phyloP scores from a whole-genome alignment of 2,797 vertebrate genomes.

The Rhinatrema bivittatum region DNA sequence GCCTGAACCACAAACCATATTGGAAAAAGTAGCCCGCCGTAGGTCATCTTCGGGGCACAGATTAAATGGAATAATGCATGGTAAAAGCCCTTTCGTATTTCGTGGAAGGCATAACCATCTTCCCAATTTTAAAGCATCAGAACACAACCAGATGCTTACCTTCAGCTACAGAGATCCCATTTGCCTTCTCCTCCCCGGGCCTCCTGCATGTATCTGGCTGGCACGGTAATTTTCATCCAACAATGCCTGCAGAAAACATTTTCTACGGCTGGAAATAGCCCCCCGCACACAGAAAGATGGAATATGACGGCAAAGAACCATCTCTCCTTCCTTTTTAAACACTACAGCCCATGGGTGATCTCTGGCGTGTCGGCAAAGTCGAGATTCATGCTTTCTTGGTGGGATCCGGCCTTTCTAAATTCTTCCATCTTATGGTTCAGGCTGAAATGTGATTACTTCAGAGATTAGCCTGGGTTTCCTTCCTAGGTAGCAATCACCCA shows the following conservation, averaged over 20 bases:
- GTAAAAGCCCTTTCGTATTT: too few species aligned
- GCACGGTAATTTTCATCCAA: slow-evolving; percentile 31
- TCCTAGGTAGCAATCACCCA: too few species aligned
- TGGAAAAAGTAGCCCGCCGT: slow-evolving; percentile 31
- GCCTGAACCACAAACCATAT: slow-evolving; percentile 26
- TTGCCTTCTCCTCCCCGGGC: slow-evolving; percentile 32
- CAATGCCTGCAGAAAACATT: slow-evolving; percentile 28
- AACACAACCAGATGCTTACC: slow-evolving; percentile 29
- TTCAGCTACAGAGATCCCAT: slow-evolving; percentile 36
- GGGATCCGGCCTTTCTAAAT: too few species aligned
- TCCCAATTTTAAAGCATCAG: slow-evolving; percentile 30
- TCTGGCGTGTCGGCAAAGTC: too few species aligned
- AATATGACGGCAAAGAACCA: too few species aligned
- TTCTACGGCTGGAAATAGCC: slow-evolving; percentile 17
- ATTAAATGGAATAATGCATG: slow-evolving; percentile 43
- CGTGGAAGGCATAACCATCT: slow-evolving; percentile 28
- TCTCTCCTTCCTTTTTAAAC: too few species aligned
- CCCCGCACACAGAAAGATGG: too few species aligned
- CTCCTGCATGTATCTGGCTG: slow-evolving; percentile 34
- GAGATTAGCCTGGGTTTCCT: too few species aligned
- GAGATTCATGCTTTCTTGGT: too few species aligned
- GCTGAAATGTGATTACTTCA: slow-evolving; percentile 17
- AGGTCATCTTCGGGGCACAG: slow-evolving; percentile 34
- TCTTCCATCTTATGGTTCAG: slow-evolving; percentile 21
- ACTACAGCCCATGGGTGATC: too few species aligned